phyloP scores from a whole-genome alignment of 2,113 vertebrate genomes.

The Barbus barbus region DNA sequence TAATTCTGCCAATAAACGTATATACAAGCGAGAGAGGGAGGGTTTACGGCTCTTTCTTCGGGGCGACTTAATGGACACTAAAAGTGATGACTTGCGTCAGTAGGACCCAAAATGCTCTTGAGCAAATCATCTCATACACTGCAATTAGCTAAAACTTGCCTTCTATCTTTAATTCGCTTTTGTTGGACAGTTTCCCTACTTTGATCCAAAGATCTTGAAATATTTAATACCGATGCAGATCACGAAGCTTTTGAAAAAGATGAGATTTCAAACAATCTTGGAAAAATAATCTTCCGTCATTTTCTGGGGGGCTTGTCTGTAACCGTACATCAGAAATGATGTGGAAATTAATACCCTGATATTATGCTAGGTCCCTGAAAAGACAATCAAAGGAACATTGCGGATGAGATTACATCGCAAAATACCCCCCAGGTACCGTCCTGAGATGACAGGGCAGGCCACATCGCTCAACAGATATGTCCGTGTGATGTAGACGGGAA shows the following conservation, averaged over 20 bases:
- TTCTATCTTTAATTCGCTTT: slow-evolving; percentile 14
- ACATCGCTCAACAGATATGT: slow-evolving; percentile 51
- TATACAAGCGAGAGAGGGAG: slow-evolving; percentile 35
- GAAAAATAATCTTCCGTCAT: background rate
- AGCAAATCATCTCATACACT: slow-evolving; percentile 42
- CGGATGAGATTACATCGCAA: slow-evolving; percentile 41
- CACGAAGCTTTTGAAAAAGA: background rate
- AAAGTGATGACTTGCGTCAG: slow-evolving; percentile 53
- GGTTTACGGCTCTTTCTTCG: slow-evolving; percentile 34
- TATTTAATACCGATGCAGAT: background rate
- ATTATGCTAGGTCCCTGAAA: background rate
- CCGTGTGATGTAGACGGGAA: slow-evolving; percentile 59
- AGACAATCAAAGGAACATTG: slow-evolving; percentile 15
- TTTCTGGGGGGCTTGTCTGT: background rate
- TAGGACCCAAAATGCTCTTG: slow-evolving; percentile 42
- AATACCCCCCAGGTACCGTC: slow-evolving; percentile 56
- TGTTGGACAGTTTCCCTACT: slow-evolving; percentile 10
- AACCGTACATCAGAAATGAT: slow-evolving; percentile 3
- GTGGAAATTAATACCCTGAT: background rate
- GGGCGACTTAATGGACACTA: slow-evolving; percentile 49
- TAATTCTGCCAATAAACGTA: slow-evolving; percentile 39
- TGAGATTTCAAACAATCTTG: background rate
- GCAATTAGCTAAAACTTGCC: slow-evolving; percentile 41
- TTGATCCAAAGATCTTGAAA: slow-evolving; percentile 11
- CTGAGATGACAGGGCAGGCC: slow-evolving; percentile 53